Base-by-base conservation (phyloP, 2,797 vertebrate genomes). In the Bradypodion pumilum region DNA sequence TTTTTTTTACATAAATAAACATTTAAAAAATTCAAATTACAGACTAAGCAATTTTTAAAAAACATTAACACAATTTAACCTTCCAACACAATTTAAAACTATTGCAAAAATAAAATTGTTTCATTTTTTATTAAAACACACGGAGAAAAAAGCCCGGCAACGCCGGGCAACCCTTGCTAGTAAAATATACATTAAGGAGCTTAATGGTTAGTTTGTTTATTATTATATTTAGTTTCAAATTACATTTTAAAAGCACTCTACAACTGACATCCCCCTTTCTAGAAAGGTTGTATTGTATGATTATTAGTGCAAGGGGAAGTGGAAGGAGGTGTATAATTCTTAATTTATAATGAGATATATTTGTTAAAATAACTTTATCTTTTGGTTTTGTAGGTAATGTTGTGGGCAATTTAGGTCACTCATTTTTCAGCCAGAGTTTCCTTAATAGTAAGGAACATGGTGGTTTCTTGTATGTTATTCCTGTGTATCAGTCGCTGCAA, bases 351-450 rank as follows among this genome's bases (percentile, higher is more conserved):
- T 56, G 3, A 3, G 77, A 42, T 84, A 44, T 76, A 0, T 32
- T 49, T 21, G 6, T 42, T 68, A 42, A 85, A 89, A 25, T 88
- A 90, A 91, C 40, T 7, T 9, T 74, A 72, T 52, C 78, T 81
- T 76, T 85, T 87, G 59, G 37, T 91, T 93, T 83, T 44, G 29
- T 69, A 99, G 98, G 98, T 81, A 98, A 97, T 35, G 97, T 99
- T 88, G 97, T 99, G 92, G 95, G 96, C 95, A 97, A 98, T 94
- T 95, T 99, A 95, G 98, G 98, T 87, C 98, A 99, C 96, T 99
- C 98, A 19, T 99, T 99, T 96, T 98, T 99, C 95, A 98, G 97
- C 80, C 98, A 98, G 93, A 99, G 97, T 95, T 99, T 99, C 93
- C 96, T 99, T 82, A 98, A 97, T 93, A 99, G 98, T 91, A 98